Evolutionary conservation across 2,113 vertebrate species (phyloP).

Genomic region (Pseudopipra pipra): DNA sequence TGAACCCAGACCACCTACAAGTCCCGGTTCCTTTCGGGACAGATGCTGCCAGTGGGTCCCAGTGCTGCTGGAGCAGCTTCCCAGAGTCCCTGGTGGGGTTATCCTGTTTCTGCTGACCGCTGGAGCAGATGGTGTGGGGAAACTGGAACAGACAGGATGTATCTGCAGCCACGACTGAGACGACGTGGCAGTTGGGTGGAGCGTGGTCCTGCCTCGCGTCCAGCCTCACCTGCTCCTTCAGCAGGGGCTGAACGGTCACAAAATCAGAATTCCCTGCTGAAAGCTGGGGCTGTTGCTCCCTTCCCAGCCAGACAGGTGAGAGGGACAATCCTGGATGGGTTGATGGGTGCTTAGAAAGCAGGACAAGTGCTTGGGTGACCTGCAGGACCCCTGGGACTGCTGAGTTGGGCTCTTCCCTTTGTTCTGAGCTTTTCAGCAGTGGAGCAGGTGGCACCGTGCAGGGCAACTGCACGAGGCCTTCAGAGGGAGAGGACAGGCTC

Average conservation of each 20-base stretch:
- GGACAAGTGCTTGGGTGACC: neutral
- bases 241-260: neutral
- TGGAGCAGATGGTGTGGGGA: neutral
- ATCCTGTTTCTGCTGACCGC: neutral
- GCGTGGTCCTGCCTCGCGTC: neutral
- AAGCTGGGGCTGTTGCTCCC: neutral
- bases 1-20: slow-evolving; percentile 11
- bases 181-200: fast-evolving
- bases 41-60: neutral
- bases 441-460: neutral
- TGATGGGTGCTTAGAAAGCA: neutral
- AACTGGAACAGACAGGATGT: neutral
- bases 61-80: neutral
- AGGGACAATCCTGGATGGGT: neutral
- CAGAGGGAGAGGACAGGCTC: neutral
- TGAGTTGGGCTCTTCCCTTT: neutral
- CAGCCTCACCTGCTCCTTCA: neutral
- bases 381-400: neutral
- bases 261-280: neutral
- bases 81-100: neutral
- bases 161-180: fast-evolving
- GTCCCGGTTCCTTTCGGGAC: neutral
- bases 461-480: fast-evolving
- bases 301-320: neutral
- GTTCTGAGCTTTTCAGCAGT: neutral